phyloP scores from a whole-genome alignment of 2,888 invertebrate species.

The Nebria brevicollis region DNA sequence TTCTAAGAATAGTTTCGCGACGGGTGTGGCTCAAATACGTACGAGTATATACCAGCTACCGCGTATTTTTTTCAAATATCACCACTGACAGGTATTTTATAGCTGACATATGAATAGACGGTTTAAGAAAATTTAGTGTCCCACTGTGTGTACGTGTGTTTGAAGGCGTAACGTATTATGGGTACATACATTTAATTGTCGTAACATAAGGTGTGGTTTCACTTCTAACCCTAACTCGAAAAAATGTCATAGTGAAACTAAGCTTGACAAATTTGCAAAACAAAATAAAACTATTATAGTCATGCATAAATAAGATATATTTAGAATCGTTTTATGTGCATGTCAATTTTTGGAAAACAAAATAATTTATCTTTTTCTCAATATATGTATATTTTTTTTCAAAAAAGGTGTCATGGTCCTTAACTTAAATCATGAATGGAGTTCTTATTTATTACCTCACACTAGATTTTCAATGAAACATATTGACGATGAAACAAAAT shows the following conservation, averaged over 20 bases:
- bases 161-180: not conserved
- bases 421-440: no score
- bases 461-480: no score
- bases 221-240: not conserved
- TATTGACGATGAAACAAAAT: no score
- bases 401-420: no score
- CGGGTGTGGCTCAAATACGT: not conserved
- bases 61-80: not conserved
- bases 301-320: not conserved
- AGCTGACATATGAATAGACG: constrained; percentile 1
- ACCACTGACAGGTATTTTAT: not conserved
- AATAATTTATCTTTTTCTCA: no score
- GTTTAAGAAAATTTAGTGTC: not conserved
- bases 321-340: no score
- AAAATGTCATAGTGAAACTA: not conserved
- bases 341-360: no score
- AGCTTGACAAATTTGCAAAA: not conserved
- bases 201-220: not conserved
- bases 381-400: no score
- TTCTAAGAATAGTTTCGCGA: not conserved
- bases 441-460: no score
- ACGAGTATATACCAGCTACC: not conserved
- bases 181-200: not conserved
- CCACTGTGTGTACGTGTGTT: not conserved
- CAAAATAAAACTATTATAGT: not conserved